Evolutionary conservation across 2,113 vertebrate species (phyloP).

Genomic region (Lathamus discolor): DNA sequence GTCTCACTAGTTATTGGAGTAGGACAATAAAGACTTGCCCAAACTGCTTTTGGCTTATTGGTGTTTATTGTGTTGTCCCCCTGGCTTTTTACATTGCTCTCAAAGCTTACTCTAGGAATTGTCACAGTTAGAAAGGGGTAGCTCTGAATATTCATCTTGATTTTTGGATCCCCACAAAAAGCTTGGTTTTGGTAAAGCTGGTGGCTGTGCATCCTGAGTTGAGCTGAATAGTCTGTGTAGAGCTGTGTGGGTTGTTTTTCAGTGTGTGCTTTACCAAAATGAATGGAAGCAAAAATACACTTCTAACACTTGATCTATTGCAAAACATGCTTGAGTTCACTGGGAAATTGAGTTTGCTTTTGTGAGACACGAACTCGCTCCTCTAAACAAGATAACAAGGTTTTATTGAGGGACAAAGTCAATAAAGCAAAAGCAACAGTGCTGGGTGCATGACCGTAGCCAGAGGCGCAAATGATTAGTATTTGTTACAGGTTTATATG

Average conservation of each 20-base stretch:
- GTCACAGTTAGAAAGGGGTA: neutral
- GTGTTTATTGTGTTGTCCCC: accelerated
- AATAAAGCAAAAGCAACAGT: no score
- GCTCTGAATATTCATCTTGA: neutral
- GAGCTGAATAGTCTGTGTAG: neutral
- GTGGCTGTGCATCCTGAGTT: neutral
- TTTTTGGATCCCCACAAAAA: neutral
- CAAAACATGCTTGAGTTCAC: neutral
- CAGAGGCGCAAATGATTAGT: no score
- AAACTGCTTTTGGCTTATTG: neutral
- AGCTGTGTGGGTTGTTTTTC: neutral
- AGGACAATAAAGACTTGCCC: slow-evolving; percentile 23
- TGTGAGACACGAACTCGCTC: neutral
- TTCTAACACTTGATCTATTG: neutral
- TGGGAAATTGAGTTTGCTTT: neutral
- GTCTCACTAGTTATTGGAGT: neutral
- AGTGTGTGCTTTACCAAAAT: neutral
- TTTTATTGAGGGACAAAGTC: no score
- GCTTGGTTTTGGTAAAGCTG: neutral
- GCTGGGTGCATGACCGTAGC: no score
- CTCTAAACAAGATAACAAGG: no score
- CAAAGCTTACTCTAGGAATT: neutral
- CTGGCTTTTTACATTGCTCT: neutral
- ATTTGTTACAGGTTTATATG: no score
- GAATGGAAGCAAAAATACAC: neutral